phyloP scores from a whole-genome alignment of 1,140 invertebrate species.

The Gryon sp. region DNA sequence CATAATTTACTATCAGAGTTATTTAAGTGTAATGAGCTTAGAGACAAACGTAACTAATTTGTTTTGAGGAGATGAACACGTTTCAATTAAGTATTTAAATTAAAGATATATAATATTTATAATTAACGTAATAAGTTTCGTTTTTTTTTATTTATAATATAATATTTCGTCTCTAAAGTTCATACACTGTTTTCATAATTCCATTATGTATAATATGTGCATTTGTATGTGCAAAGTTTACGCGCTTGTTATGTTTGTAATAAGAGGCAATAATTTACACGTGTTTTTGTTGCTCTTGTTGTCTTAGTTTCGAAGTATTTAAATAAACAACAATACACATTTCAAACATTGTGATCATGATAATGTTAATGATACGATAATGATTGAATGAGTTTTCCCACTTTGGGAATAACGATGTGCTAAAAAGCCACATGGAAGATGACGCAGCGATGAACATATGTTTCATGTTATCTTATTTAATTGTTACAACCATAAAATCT shows the following conservation, averaged over 20 bases:
- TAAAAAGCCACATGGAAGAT: slow-evolving; percentile 40
- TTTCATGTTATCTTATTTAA: slow-evolving; percentile 32
- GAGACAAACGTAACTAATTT: slow-evolving; percentile 36
- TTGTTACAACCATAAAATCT: slow-evolving; percentile 57
- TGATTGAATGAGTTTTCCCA: neutral
- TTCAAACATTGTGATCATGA: slow-evolving; percentile 45
- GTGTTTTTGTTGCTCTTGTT: slow-evolving; percentile 5
- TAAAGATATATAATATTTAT: slow-evolving; percentile 14
- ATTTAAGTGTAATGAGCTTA: slow-evolving; percentile 37
- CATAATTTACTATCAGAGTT: slow-evolving; percentile 40
- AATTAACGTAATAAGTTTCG: slow-evolving; percentile 5
- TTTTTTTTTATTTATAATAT: too few relatives aligned
- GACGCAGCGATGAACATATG: slow-evolving; percentile 17
- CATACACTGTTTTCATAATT: slow-evolving; percentile 43
- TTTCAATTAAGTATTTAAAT: too few relatives aligned
- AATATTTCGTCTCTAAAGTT: slow-evolving; percentile 37
- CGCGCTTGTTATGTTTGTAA: slow-evolving; percentile 63
- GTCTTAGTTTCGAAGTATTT: neutral
- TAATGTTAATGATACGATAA: slow-evolving; percentile 11
- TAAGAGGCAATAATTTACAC: slow-evolving; percentile 69
- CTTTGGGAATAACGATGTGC: slow-evolving; percentile 7
- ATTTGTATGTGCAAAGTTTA: slow-evolving; percentile 73
- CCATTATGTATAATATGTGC: slow-evolving; percentile 73
- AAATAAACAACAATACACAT: slow-evolving; percentile 52
- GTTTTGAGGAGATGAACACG: neutral